These are phyloP conservation scores for Tychaedon coryphoeus DNA, from an alignment of 2,113 vertebrate species.

Conservation along the genomic window DNA sequence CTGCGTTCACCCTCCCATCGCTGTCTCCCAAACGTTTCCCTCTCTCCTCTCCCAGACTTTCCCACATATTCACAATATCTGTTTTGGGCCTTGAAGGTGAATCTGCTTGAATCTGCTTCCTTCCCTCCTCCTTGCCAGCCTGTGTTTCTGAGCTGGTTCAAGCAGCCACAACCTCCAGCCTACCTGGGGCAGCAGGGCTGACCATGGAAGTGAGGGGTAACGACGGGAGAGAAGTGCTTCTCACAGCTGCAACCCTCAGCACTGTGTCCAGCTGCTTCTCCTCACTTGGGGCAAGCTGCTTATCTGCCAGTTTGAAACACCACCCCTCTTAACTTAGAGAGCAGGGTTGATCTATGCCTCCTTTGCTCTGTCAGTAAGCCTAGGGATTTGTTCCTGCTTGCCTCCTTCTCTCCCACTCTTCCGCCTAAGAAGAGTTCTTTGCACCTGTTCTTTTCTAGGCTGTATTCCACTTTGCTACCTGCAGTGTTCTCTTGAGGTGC, in stretches of 20 bases:
- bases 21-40: not conserved
- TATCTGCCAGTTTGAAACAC: not conserved
- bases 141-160: not conserved
- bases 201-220: not conserved
- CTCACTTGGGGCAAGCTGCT: not conserved
- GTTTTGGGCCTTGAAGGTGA: not conserved
- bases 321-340: not conserved
- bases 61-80: not conserved
- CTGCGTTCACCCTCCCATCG: fast-evolving
- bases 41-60: not conserved
- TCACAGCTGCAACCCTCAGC: not conserved
- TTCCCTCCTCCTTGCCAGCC: not conserved
- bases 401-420: not conserved
- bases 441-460: not conserved
- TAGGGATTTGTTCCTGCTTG: not conserved
- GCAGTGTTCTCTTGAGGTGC: not conserved
- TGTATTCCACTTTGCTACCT: not conserved
- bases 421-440: not conserved
- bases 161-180: not conserved
- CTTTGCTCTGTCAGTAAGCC: not conserved
- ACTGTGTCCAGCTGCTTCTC: not conserved
- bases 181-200: not conserved
- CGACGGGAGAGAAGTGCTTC: not conserved
- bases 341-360: not conserved
- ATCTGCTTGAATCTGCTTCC: not conserved